Conservation (phyloP, 2,888 invertebrate species). For the Scaptomyza tumidula region DNA sequence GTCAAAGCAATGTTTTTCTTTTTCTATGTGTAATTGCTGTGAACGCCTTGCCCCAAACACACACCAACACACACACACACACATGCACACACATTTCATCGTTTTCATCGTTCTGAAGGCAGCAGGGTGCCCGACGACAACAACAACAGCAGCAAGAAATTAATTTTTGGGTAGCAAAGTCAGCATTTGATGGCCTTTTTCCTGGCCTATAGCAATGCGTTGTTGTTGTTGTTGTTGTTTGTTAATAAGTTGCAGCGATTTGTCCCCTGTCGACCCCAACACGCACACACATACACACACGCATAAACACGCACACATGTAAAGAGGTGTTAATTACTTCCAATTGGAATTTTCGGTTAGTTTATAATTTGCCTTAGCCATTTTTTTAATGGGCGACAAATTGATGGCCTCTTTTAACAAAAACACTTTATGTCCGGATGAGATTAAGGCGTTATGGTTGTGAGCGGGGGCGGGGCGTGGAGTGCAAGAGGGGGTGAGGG, state of each 20-base stretch:
- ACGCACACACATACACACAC: constrained; percentile 14
- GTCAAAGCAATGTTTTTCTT: background rate
- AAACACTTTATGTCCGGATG: constrained; percentile 38
- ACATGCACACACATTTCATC: constrained; percentile 16
- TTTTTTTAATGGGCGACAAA: constrained; percentile 55
- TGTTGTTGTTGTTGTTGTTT: constrained; percentile 35
- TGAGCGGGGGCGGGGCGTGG: background rate
- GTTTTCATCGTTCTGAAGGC: constrained; percentile 28
- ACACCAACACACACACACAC: background rate
- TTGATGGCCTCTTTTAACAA: constrained; percentile 60
- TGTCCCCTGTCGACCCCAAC: constrained; percentile 63
- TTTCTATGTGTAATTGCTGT: background rate
- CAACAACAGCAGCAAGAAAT: constrained; percentile 8
- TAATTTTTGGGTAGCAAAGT: constrained; percentile 19
- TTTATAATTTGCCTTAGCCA: constrained; percentile 60
- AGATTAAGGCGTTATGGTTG: constrained; percentile 12
- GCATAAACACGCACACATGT: constrained; percentile 18
- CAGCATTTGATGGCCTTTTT: constrained; percentile 41
- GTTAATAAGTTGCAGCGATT: constrained; percentile 76
- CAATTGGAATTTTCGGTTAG: constrained; percentile 71
- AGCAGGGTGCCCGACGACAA: constrained; percentile 51
- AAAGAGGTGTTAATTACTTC: constrained; percentile 69
- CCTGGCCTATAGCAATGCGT: constrained; percentile 6
- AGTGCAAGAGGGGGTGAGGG: no score
- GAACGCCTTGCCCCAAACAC: background rate